Evolutionary conservation across 2,888 invertebrate species (phyloP).

Genomic region (Coleophora flavipennella): DNA sequence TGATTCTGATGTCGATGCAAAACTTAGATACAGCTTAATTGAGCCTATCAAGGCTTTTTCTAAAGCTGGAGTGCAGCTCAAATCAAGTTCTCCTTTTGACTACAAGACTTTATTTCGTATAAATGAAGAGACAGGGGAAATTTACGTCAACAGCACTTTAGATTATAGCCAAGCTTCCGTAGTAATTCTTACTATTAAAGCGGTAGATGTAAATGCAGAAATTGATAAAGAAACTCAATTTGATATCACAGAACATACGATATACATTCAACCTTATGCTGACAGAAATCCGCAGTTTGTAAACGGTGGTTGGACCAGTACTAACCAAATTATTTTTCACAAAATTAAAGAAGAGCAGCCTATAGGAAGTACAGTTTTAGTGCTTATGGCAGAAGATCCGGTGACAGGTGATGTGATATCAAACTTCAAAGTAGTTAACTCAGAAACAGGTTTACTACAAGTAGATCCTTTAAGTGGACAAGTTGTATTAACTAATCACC

Average conservation of each 20-base stretch:
- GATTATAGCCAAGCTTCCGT: slow-evolving; percentile 83
- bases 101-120: slow-evolving; percentile 79
- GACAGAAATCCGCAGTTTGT: slow-evolving; percentile 84
- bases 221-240: slow-evolving; percentile 76
- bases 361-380: slow-evolving; percentile 79
- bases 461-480: slow-evolving; percentile 80
- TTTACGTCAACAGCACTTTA: slow-evolving; percentile 77
- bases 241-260: slow-evolving; percentile 78
- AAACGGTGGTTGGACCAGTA: slow-evolving; percentile 80
- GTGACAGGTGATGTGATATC: slow-evolving; percentile 75
- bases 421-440: slow-evolving; percentile 72
- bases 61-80: slow-evolving; percentile 80
- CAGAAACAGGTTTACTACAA: slow-evolving; percentile 68
- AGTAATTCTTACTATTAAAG: slow-evolving; percentile 80
- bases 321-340: slow-evolving; percentile 77
- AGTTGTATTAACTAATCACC: slow-evolving; percentile 78
- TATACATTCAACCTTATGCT: slow-evolving; percentile 84
- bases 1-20: slow-evolving; percentile 80
- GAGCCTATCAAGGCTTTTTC: slow-evolving; percentile 80
- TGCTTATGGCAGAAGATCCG: slow-evolving; percentile 80
- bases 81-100: slow-evolving; percentile 73
- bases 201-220: slow-evolving; percentile 79
- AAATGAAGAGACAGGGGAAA: slow-evolving; percentile 78
- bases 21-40: slow-evolving; percentile 78
- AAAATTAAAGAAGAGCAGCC: slow-evolving; percentile 84